phyloP scores from a whole-genome alignment of 2,888 invertebrate species.

The Thysanoteuthis rhombus region DNA sequence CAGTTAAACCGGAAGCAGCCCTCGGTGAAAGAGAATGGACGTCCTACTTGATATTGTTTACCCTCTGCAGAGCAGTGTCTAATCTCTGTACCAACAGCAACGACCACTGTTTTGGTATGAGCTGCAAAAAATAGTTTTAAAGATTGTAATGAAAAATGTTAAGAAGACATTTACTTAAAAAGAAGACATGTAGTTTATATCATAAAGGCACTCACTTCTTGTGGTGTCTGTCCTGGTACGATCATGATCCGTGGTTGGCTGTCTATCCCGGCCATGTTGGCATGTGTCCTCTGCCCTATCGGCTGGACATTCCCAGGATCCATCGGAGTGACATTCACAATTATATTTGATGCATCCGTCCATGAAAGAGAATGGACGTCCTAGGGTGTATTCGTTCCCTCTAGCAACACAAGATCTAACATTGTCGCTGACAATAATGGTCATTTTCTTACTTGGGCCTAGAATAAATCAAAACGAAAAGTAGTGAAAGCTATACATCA shows the following conservation, averaged over 20 bases:
- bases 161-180: too few relatives aligned
- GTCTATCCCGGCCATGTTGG: neutral
- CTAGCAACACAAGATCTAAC: neutral
- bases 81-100: conserved; percentile 28
- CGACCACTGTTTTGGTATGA: neutral
- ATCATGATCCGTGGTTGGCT: neutral
- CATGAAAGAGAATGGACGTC: conserved; percentile 41
- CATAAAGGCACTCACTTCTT: neutral
- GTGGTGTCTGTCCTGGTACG: neutral
- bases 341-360: conserved; percentile 48
- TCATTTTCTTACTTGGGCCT: neutral
- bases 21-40: neutral
- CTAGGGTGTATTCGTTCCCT: neutral
- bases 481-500: too few relatives aligned
- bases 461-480: too few relatives aligned
- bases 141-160: too few relatives aligned
- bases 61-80: conserved; percentile 28
- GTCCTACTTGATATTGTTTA: neutral
- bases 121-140: neutral
- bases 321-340: conserved; percentile 52
- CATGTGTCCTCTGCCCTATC: conserved; percentile 31
- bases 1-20: neutral
- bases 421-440: neutral
- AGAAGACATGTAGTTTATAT: too few relatives aligned
- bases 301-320: conserved; percentile 49